Evolutionary conservation across 2,888 invertebrate species (phyloP), one percentile per base, ranked within the genome.

Genomic region (Noctua janthina): DNA sequence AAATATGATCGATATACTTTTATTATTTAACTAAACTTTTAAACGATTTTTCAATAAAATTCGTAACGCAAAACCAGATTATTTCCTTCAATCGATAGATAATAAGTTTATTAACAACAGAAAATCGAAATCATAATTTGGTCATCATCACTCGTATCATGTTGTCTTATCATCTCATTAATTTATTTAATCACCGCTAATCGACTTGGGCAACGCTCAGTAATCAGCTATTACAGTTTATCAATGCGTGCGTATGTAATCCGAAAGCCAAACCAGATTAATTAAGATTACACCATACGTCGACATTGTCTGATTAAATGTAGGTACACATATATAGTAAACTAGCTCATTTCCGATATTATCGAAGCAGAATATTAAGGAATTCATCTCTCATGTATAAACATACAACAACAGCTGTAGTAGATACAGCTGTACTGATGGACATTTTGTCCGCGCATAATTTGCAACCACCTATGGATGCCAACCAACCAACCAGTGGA

Each of bases 231-330:
- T 87, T 79, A 81, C 39, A 62, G 68, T 79, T 82, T 83, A 84
- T 81, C 85, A 78, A 79, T 74, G 80, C 78, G 82, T 85, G 62
- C 59, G 69, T 62, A 73, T 74, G 76, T 89, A 78, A 89, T 82
- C 84, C 43, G 67, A 78, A 84, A 87, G 87, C 87, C 84, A 88
- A 83, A 77, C 72, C 78, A 76, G 87, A 87, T 88, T 88, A 87
- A 88, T 87, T 88, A 87, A 87, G 89, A 87, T 89, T 84, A 87
- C 76, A 76, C 68, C 78, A 84, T 83, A 81, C 75, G 75, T 74
- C 73, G 76, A 68, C 76, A 86, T 71, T 86, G 80, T 81, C 49
- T 64, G 68, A 88, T 78, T 82, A 75, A 69, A 77, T 59, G 23
- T 76, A 74, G 17, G 46, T 66, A 51, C 23, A 51, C 46, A 62